These are phyloP conservation scores for Platycheirus rosarum DNA, from an alignment of 2,888 invertebrate species.

Conservation along the genomic window DNA sequence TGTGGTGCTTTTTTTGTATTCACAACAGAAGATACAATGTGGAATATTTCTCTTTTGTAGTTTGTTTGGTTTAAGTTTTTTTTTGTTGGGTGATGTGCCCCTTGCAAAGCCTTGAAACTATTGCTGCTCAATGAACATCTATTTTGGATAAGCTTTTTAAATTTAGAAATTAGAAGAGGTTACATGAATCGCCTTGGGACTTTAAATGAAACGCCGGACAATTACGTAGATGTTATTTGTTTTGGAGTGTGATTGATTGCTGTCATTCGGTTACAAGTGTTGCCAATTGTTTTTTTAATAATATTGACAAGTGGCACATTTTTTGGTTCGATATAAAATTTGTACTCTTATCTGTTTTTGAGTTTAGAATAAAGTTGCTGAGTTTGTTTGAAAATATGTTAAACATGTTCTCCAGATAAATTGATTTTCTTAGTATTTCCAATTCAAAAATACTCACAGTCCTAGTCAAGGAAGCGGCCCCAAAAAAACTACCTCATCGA, in stretches of 20 bases:
- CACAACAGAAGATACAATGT: conserved; percentile 29
- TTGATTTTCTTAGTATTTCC: too few relatives aligned
- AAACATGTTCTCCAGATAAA: too few relatives aligned
- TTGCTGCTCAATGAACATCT: conserved; percentile 61
- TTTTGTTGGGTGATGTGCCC: conserved; percentile 39
- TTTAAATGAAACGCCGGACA: conserved; percentile 68
- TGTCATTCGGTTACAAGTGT: conserved; percentile 56
- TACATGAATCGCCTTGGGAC: conserved; percentile 57
- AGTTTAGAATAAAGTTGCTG: too few relatives aligned
- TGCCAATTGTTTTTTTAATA: conserved; percentile 4
- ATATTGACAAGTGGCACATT: too few relatives aligned
- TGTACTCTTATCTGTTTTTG: too few relatives aligned
- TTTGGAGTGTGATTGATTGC: conserved; percentile 58
- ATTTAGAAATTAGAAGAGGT: conserved; percentile 65
- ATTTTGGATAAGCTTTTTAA: conserved; percentile 72
- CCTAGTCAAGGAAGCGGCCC: too few relatives aligned
- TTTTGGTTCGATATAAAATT: too few relatives aligned
- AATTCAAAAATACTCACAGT: too few relatives aligned
- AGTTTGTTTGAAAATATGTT: too few relatives aligned
- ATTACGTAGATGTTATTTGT: conserved; percentile 73
- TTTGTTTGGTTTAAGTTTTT: conserved; percentile 33
- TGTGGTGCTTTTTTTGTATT: conserved; percentile 20
- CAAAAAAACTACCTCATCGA: too few relatives aligned
- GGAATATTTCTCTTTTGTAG: conserved; percentile 44
- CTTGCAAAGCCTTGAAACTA: conserved; percentile 71